Evolutionary conservation across 2,797 vertebrate genomes (phyloP).

Genomic region (Xenops minutus): DNA sequence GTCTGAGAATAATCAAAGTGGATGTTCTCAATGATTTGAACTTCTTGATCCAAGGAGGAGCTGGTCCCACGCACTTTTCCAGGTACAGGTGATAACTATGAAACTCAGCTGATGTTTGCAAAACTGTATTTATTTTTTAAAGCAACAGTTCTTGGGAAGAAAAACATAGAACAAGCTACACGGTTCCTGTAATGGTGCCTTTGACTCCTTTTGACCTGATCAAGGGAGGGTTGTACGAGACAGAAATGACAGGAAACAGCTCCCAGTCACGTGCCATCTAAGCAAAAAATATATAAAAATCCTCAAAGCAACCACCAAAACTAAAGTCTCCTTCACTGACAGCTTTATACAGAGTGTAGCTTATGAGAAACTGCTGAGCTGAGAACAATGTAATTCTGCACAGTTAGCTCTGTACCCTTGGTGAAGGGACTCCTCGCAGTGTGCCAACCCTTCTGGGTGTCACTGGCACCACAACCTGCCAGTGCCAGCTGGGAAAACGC

Average conservation of each 20-base stretch:
- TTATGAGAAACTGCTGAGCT: background rate
- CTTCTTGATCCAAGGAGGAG: background rate
- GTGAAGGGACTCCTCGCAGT: background rate
- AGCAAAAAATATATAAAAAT: background rate
- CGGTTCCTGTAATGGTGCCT: background rate
- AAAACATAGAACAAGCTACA: background rate
- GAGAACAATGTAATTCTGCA: background rate
- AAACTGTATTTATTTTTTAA: background rate
- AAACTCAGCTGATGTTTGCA: background rate
- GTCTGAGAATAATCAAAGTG: background rate
- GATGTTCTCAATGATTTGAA: accelerated
- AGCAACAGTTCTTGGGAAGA: background rate
- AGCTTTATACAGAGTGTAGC: background rate
- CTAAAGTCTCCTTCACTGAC: background rate
- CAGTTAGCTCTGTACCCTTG: background rate
- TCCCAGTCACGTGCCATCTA: background rate
- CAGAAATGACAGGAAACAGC: background rate
- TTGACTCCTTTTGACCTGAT: background rate
- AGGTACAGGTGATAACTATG: background rate
- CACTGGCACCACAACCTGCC: accelerated
- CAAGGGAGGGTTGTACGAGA: background rate
- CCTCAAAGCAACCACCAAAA: background rate
- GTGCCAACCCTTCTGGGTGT: background rate
- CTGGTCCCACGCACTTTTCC: background rate
- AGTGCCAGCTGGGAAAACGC: background rate